Percentiles rank a stretch among this genome's conserved stretches.
Evolutionary conservation across 2,113 vertebrate genomes (phyloP).

Genomic region (Rynchops niger): DNA sequence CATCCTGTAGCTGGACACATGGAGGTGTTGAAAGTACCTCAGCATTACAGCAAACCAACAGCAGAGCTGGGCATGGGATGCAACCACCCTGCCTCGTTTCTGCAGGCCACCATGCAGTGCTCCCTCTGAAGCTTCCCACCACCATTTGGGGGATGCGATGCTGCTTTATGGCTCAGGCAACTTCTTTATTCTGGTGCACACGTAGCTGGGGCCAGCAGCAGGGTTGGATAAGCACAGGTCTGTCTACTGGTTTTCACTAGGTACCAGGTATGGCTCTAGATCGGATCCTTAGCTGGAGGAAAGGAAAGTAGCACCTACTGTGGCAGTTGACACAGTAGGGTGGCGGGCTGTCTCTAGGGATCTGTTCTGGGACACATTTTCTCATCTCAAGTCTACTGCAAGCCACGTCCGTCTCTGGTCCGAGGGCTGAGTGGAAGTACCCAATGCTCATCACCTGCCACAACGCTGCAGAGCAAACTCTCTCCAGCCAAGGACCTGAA

Average conservation of each 20-base stretch:
- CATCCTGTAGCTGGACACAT: neutral
- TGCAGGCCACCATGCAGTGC: fast-evolving
- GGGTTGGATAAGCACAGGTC: neutral
- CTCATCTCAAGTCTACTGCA: neutral
- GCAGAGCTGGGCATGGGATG: neutral
- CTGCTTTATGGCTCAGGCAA: neutral
- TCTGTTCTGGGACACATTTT: neutral
- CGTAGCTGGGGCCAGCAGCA: neutral
- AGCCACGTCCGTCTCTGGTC: neutral
- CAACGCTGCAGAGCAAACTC: neutral
- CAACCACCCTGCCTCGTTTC: neutral
- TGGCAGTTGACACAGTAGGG: neutral
- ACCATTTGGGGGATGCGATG: neutral
- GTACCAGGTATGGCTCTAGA: neutral
- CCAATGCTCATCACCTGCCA: neutral
- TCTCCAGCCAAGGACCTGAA: neutral
- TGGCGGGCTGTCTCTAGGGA: neutral
- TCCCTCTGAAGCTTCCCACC: neutral
- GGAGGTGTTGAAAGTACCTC: neutral
- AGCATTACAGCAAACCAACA: neutral
- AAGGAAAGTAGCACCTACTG: neutral
- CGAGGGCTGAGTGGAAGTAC: neutral
- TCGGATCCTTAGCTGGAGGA: fast-evolving
- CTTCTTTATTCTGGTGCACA: neutral
- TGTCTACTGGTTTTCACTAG: neutral